Conservation (phyloP, 2,797 vertebrate genomes). For the Lindbergichthys nudifrons region DNA sequence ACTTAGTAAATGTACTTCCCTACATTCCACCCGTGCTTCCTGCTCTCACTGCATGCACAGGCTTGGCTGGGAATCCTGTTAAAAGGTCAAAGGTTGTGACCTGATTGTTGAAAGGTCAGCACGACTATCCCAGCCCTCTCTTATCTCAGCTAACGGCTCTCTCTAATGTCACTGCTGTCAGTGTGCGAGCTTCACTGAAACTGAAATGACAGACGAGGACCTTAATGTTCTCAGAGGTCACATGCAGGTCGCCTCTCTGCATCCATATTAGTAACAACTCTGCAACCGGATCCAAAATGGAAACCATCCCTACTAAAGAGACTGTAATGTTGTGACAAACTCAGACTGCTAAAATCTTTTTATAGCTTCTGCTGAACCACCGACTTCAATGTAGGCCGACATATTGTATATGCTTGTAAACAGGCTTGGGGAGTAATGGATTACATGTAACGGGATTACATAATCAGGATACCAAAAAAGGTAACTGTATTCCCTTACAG, state of each 20-base stretch:
- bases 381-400: no score
- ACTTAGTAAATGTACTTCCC: no score
- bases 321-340: neutral
- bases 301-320: neutral
- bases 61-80: slow-evolving; percentile 29
- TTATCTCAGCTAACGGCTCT: slow-evolving; percentile 18
- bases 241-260: neutral
- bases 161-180: slow-evolving; percentile 24
- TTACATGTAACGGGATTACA: no score
- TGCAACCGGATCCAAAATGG: neutral
- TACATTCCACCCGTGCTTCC: no score
- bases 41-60: slow-evolving; percentile 20
- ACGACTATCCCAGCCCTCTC: slow-evolving; percentile 10
- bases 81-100: slow-evolving; percentile 54
- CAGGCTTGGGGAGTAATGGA: no score
- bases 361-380: no score
- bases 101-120: slow-evolving; percentile 31
- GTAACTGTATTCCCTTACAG: no score
- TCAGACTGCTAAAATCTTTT: neutral
- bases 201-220: neutral
- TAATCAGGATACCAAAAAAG: no score
- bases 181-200: slow-evolving; percentile 2
- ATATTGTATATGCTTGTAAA: no score
- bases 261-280: neutral
- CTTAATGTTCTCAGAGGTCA: slow-evolving; percentile 13